Evolutionary conservation across 2,888 invertebrate genomes (phyloP).

Genomic region (Pyrrhosoma nymphula): DNA sequence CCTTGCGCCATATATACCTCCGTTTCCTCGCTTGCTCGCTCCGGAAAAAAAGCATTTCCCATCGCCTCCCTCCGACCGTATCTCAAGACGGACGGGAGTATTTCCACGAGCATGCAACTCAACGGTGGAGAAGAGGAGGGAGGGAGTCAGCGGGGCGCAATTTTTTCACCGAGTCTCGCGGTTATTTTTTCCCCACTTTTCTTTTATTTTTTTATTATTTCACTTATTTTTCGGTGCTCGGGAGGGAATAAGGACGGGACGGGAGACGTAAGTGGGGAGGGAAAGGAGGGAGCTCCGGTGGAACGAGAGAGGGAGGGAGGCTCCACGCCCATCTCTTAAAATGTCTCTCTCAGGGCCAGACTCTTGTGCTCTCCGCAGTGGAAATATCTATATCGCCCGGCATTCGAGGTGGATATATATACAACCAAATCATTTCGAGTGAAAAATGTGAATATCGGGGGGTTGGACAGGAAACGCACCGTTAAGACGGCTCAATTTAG

Average conservation of each 20-base stretch:
- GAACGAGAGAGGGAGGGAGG: neutral
- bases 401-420: neutral
- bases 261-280: neutral
- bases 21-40: constrained; percentile 24
- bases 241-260: neutral
- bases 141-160: constrained; percentile 49
- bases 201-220: neutral
- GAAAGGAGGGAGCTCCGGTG: neutral
- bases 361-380: neutral
- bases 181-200: constrained; percentile 22
- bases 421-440: constrained; percentile 22
- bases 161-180: neutral
- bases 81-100: constrained; percentile 1
- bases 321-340: constrained; percentile 29
- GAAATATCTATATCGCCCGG: neutral
- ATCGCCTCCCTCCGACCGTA: neutral
- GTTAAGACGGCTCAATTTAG: neutral
- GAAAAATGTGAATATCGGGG: neutral
- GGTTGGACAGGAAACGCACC: neutral
- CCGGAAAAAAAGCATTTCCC: constrained; percentile 31
- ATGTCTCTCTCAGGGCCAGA: constrained; percentile 35
- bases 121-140: neutral
- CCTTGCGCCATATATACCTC: constrained; percentile 4
- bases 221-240: neutral
- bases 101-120: constrained; percentile 36